phyloP scores from a whole-genome alignment of 2,113 vertebrate species.

The Zapornia atra region DNA sequence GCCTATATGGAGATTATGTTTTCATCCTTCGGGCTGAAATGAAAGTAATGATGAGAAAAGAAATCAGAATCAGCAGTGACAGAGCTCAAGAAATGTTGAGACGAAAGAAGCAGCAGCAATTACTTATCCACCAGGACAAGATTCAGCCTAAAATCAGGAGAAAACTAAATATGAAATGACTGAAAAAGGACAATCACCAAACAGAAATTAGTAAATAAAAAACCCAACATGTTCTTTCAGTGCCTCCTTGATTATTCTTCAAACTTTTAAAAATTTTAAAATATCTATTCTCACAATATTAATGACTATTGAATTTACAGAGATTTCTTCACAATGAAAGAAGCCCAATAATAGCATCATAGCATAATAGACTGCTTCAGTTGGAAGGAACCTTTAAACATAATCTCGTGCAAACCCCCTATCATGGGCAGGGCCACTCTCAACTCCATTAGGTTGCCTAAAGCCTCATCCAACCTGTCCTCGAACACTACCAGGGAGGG shows the following conservation, averaged over 20 bases:
- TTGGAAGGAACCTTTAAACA: neutral
- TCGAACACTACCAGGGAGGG: neutral
- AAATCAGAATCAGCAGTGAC: neutral
- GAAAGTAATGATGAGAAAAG: neutral
- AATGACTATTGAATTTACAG: neutral
- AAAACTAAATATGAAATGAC: neutral
- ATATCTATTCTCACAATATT: neutral
- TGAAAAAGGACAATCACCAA: neutral
- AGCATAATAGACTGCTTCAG: neutral
- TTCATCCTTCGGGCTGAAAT: conserved; percentile 2
- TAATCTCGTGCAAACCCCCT: neutral
- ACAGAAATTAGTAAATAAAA: neutral
- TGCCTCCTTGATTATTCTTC: neutral
- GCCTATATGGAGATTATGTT: neutral
- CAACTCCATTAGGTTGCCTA: neutral
- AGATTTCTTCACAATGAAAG: neutral
- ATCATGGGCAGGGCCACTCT: neutral
- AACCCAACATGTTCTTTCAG: rapidly evolving
- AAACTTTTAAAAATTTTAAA: neutral
- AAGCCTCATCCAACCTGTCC: neutral
- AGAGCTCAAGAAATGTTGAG: conserved; percentile 1
- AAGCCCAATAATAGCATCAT: neutral
- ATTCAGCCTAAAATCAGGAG: neutral
- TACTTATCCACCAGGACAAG: neutral
- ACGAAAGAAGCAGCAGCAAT: neutral